Conservation (phyloP, 1,140 invertebrate species). For the Harlomillsia oculata region DNA sequence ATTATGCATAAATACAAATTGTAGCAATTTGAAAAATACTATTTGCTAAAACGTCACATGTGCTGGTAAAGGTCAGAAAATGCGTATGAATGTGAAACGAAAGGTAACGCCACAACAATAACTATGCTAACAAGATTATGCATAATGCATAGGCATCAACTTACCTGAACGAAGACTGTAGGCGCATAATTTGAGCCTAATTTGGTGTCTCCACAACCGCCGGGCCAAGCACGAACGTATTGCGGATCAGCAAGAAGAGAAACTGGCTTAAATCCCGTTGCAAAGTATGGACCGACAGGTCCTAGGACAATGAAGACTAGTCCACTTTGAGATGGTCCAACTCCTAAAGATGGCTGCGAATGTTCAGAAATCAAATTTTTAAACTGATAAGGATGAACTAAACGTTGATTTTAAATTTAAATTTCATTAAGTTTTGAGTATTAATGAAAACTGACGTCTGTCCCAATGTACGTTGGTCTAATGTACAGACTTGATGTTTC, state of each 20-base stretch:
- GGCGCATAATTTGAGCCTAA: constrained; percentile 90
- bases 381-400: not conserved
- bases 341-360: constrained; percentile 75
- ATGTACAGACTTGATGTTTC: constrained; percentile 85
- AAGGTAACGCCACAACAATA: no score
- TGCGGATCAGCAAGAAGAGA: constrained; percentile 68
- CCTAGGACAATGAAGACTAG: constrained; percentile 83
- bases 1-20: no score
- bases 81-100: no score
- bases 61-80: no score
- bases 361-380: not conserved
- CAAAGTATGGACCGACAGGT: constrained; percentile 87
- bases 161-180: constrained; percentile 65
- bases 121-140: constrained; percentile 4
- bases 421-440: not conserved
- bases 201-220: constrained; percentile 87
- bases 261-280: constrained; percentile 61
- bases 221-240: constrained; percentile 84
- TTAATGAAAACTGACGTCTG: constrained; percentile 63
- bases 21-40: no score
- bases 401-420: no score
- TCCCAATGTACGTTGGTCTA: constrained; percentile 90
- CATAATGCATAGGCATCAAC: not conserved
- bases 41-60: no score
- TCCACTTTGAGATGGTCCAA: constrained; percentile 69